Evolutionary conservation across 1,140 invertebrate genomes (phyloP), one percentile per base, ranked within the genome.

Genomic region (Riptortus pedestris): DNA sequence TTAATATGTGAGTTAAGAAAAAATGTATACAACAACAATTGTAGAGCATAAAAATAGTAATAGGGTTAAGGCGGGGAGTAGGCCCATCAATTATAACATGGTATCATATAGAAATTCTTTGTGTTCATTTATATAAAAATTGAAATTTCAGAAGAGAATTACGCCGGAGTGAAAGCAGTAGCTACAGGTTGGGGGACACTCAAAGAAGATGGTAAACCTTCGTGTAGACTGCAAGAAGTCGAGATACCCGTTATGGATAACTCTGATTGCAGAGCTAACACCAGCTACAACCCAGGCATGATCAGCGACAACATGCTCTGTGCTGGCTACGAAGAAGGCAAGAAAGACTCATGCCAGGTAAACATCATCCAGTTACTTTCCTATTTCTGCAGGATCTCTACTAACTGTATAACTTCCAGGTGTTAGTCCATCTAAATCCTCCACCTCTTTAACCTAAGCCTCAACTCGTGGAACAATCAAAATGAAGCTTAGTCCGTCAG

Each of bases 261-360:
- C 71, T 75, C 82, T 12, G 82, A 83, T 28, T 93, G 90, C 70
- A 78, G 81, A 43, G 85, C 85, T 48, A 71, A 72, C 48, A 90
- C 87, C 0, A 88, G 87, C 71, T 91, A 91, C 70, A 85, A 81
- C 2, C 73, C 83, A 1, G 80, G 81, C 33, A 87, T 88, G 83
- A 91, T 92, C 61, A 87, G 87, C 0, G 84, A 89, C 65, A 90
- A 90, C 70, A 91, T 90, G 89, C 69, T 92, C 71, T 93, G 90
- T 71, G 90, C 89, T 24, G 90, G 89, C 11, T 88, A 88, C 72
- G 80, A 85, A 18, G 77, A 78, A 5, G 90, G 90, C 12, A 78
- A 82, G 51, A 90, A 85, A 69, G 90, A 93, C 74, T 87, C 88
- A 27, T 93, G 90, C 71, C 90, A 93, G 79, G 87, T 88, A 75